Conservation (phyloP, 2,113 vertebrate species). For the Sapajus apella region DNA sequence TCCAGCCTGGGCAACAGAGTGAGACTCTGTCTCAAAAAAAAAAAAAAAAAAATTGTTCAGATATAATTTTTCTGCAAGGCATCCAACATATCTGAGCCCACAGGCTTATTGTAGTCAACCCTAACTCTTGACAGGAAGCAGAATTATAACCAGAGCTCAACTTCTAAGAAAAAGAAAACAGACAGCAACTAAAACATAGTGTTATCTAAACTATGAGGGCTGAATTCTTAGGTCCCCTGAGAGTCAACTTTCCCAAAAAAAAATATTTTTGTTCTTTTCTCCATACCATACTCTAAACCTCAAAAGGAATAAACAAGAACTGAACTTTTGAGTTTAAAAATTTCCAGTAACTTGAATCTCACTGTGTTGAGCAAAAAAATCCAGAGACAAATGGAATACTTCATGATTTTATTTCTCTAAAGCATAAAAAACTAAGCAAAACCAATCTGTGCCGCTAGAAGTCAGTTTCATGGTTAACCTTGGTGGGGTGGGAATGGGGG, state of each 20-base stretch:
- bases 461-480: background rate
- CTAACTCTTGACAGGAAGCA: constrained; percentile 72
- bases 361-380: constrained; percentile 32
- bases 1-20: too few species aligned
- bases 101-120: constrained; percentile 62
- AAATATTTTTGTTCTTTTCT: constrained; percentile 78
- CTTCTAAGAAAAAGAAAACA: constrained; percentile 71
- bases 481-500: too few species aligned
- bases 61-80: constrained; percentile 40
- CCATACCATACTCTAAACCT: constrained; percentile 45
- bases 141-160: constrained; percentile 56
- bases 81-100: constrained; percentile 41
- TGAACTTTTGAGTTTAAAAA: constrained; percentile 79
- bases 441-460: background rate
- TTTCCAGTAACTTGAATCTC: constrained; percentile 69
- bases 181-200: constrained; percentile 74
- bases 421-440: background rate
- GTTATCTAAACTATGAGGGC: constrained; percentile 61
- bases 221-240: constrained; percentile 62
- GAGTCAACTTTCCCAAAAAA: constrained; percentile 73
- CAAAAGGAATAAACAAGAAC: constrained; percentile 74
- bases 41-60: constrained; percentile 31
- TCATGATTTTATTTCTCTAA: constrained; percentile 4
- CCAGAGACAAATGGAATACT: constrained; percentile 36
- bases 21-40: too few species aligned